Evolutionary conservation across 2,888 invertebrate species (phyloP).

Genomic region (Sinohyriopsis cumingii): DNA sequence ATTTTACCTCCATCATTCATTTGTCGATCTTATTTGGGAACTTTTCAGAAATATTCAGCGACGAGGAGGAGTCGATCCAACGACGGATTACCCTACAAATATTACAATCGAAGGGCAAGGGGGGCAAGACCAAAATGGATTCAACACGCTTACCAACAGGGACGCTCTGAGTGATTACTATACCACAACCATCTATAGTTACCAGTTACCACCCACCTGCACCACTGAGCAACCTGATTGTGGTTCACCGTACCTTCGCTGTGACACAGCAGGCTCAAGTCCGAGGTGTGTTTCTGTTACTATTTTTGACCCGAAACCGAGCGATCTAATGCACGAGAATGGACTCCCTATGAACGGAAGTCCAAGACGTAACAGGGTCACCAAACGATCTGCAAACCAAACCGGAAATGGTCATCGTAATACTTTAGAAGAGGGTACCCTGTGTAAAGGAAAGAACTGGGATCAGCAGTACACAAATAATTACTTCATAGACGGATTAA

Average conservation of each 20-base stretch:
- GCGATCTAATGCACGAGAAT: constrained; percentile 19
- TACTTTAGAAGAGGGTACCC: constrained; percentile 3
- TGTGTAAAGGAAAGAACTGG: constrained; percentile 5
- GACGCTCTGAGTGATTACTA: constrained; percentile 50
- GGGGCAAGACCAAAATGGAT: constrained; percentile 46
- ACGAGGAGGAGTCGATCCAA: constrained; percentile 40
- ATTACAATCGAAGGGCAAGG: constrained; percentile 40
- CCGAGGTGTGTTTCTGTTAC: constrained; percentile 38
- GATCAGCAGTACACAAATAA: constrained; percentile 20
- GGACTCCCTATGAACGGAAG: constrained; percentile 4
- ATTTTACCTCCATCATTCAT: constrained; percentile 59
- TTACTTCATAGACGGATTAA: constrained; percentile 34
- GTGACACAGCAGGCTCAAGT: constrained; percentile 28
- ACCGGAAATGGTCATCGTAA: constrained; percentile 8
- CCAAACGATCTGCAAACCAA: constrained; percentile 2
- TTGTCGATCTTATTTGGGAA: constrained; percentile 60
- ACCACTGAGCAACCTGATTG: constrained; percentile 40
- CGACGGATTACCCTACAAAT: constrained; percentile 45
- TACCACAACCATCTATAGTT: constrained; percentile 49
- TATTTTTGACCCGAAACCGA: constrained; percentile 27
- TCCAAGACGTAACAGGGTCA: background rate
- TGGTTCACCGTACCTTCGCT: constrained; percentile 47
- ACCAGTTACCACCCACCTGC: constrained; percentile 55
- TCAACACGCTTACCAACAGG: constrained; percentile 48
- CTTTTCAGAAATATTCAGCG: constrained; percentile 50